Evolutionary conservation across 2,797 vertebrate species (phyloP), one percentile per base, ranked within the genome.

Genomic region (Eurystomus glaucurus): DNA sequence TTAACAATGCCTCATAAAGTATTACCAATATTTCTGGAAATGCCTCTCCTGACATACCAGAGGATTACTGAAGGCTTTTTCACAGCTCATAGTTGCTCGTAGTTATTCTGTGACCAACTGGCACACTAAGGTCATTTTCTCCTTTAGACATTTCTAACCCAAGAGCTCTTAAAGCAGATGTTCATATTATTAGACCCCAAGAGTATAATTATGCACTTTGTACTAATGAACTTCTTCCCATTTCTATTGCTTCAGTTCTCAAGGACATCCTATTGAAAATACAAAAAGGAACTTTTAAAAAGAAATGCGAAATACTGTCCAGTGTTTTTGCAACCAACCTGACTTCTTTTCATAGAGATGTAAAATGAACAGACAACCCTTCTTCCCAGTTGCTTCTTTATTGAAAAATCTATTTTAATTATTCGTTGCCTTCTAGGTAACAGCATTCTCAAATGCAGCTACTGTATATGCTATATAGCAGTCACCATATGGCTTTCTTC

Each of bases 331-430:
- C 64, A 83, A 28, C 26, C 31, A 69, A 28, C 35, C 52, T 8
- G 0, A 68, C 39, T 71, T 72, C 62, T 57, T 54, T 80, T 69
- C 31, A 52, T 26, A 72, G 61, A 89, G 85, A 91, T 2, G 1
- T 15, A 57, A 91, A 87, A 43, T 39, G 68, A 84, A 78, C 20
- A 72, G 71, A 83, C 41, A 94, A 79, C 55, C 31, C 85, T 92
- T 93, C 77, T 68, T 91, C 26, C 54, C 39, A 62, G 62, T 71
- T 50, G 54, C 52, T 64, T n/a, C 60, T 89, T 94, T 91, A 81
- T 74, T 93, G 76, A 96, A 96, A 96, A 92, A 91, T 94, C 80
- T 35, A 92, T 96, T 96, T 88, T 86, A 97, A 96, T 96, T 64
- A 94, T 57, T 82, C 43, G 54, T 51, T 92, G 82, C 88, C 79